phyloP scores from a whole-genome alignment of 2,888 invertebrate species.

The Papilio elwesi region DNA sequence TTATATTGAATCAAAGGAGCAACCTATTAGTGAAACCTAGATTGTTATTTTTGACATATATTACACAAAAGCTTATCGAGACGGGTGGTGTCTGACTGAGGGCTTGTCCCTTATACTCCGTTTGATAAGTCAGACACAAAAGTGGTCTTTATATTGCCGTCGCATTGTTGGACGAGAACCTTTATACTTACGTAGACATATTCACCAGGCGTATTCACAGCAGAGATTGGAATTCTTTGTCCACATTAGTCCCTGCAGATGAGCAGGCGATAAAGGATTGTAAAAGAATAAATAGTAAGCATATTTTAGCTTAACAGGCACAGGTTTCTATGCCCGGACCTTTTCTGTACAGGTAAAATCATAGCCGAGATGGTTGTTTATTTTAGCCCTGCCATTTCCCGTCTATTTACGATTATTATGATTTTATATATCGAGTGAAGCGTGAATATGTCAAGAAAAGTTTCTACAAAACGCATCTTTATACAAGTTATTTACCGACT shows the following conservation, averaged over 20 bases:
- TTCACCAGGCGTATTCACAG: slow-evolving; percentile 14
- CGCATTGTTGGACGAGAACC: slow-evolving; percentile 5
- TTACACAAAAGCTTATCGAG: no score
- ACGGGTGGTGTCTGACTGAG: no score
- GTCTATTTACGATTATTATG: slow-evolving; percentile 3
- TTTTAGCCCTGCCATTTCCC: slow-evolving; percentile 2
- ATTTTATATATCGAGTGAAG: slow-evolving; percentile 13
- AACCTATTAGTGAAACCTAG: no score
- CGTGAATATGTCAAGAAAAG: slow-evolving; percentile 2
- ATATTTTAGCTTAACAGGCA: not conserved
- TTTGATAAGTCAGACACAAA: not conserved
- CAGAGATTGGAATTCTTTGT: slow-evolving; percentile 23
- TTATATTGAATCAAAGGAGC: no score
- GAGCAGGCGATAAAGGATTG: not conserved
- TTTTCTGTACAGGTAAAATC: slow-evolving; percentile 16
- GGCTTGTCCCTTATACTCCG: no score
- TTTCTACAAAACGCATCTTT: slow-evolving; percentile 10
- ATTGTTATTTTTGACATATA: no score
- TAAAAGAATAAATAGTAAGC: not conserved
- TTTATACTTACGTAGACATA: slow-evolving; percentile 16
- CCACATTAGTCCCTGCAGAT: not conserved
- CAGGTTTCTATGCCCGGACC: not conserved
- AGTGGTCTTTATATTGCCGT: not conserved
- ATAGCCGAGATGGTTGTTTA: slow-evolving; percentile 7
- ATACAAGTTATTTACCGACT: not conserved